Percentiles rank a stretch among this genome's conserved stretches.
These are phyloP conservation scores for Apus apus DNA, from an alignment of 2,113 vertebrate genomes.

Conservation along the genomic window DNA sequence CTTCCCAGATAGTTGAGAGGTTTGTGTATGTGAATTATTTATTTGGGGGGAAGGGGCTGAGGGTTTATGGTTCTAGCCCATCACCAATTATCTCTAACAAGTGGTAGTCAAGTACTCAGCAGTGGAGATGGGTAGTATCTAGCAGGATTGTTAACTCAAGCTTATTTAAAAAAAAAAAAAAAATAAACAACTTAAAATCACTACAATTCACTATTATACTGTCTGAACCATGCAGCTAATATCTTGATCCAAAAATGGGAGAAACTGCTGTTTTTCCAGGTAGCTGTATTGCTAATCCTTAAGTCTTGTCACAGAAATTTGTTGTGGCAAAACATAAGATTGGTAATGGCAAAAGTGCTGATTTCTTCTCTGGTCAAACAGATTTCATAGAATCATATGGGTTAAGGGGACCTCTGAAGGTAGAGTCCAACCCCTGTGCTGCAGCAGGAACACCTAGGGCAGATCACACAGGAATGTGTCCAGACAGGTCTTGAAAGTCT, in stretches of 20 bases:
- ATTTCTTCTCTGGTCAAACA: background rate
- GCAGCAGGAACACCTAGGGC: too few relatives aligned
- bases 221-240: background rate
- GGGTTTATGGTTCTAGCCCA: background rate
- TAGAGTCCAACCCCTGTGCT: too few relatives aligned
- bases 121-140: background rate
- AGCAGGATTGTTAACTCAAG: background rate
- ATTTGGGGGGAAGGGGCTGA: background rate
- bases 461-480: too few relatives aligned
- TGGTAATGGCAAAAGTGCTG: background rate
- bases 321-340: background rate
- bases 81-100: background rate
- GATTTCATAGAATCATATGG: background rate
- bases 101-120: background rate
- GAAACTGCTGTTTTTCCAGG: background rate
- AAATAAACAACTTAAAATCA: background rate
- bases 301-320: background rate
- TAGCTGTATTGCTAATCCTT: background rate
- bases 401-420: too few relatives aligned
- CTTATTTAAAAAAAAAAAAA: background rate
- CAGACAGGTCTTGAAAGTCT: too few relatives aligned
- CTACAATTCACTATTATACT: background rate
- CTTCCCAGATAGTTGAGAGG: constrained; percentile 66
- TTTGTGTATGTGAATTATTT: constrained; percentile 79
- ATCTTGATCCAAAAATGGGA: background rate